Base-by-base conservation (phyloP, 1,140 invertebrate genomes). In the Eriocheir sinensis region DNA sequence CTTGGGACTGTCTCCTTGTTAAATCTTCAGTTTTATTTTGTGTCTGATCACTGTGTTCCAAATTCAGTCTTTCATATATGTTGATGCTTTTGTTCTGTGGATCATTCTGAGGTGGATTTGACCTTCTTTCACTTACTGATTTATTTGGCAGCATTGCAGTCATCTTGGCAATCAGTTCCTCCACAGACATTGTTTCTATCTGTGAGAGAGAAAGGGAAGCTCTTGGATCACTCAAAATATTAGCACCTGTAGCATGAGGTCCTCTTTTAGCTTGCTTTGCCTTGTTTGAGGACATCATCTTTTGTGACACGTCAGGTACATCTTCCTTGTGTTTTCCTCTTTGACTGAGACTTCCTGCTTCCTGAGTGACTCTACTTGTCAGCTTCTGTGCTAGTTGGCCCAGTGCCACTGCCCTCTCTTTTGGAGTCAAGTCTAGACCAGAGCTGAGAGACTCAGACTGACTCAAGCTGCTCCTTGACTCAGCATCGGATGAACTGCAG, bases 111-210 rank as follows among this genome's bases (percentile, higher is more conserved):
- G 34, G 21, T 72, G 8, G 36, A 94, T 34, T 41, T 17, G 81
- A 79, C 41, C 34, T 32, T 80, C 36, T 60, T 80, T 94, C 86
- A 40, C 15, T 53, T 12, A n/a, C 15, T 30, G 86, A 79, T 34
- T 34, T 53, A 60, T 91, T 91, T 41, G 90, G 89, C 12, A 94
- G 90, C 89, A 94, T 91, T 34, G 94, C 79, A 60, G 89, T 94
- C 94, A 94, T 94, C 86, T 90, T 91, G 34, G 89, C 94, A 83
- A 91, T 91, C 53, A 94, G 44, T 86, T 94, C 89, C 2, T 94
- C 94, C 34, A 94, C 89, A 40, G 94, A 94, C 12, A 94, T 44
- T 21, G 36, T 88, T 60, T 92, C 44, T 86, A 88, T 91, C 79
- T 94, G 38, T 15, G 89, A 92, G 60, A 91, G 79, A 36, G 89